These are phyloP conservation scores for Phyto melanocephala DNA, from an alignment of 2,888 invertebrate genomes.

Conservation along the genomic window DNA sequence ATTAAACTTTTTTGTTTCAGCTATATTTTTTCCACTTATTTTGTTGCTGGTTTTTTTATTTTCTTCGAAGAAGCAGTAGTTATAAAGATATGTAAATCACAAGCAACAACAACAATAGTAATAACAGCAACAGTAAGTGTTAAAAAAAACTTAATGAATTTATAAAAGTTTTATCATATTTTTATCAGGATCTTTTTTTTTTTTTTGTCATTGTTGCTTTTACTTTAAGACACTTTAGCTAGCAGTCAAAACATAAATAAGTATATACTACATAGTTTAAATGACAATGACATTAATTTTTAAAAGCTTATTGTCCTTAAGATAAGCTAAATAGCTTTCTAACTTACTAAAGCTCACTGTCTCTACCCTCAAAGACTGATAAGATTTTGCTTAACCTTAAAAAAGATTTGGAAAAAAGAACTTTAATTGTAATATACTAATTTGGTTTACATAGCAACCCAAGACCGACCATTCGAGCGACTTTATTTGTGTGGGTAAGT, in stretches of 20 bases:
- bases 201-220: background rate
- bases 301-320: slow-evolving; percentile 57
- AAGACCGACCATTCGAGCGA: background rate
- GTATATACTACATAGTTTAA: slow-evolving; percentile 35
- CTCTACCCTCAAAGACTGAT: background rate
- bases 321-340: slow-evolving; percentile 57
- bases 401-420: background rate
- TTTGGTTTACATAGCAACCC: background rate
- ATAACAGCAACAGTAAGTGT: background rate
- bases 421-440: background rate
- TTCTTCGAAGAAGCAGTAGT: slow-evolving; percentile 34
- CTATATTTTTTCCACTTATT: background rate
- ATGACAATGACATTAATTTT: slow-evolving; percentile 55
- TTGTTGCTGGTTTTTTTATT: background rate
- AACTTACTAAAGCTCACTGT: background rate
- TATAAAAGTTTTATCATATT: slow-evolving; percentile 63
- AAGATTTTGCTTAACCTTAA: background rate
- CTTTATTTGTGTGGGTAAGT: too few species aligned
- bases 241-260: slow-evolving; percentile 5
- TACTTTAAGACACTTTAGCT: background rate
- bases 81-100: slow-evolving; percentile 55
- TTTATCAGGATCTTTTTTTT: slow-evolving; percentile 31
- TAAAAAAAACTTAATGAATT: slow-evolving; percentile 55
- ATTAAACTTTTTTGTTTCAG: slow-evolving; percentile 52
- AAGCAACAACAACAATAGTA: background rate